Evolutionary conservation across 2,113 vertebrate species (phyloP).

Genomic region (Archocentrus centrarchus): DNA sequence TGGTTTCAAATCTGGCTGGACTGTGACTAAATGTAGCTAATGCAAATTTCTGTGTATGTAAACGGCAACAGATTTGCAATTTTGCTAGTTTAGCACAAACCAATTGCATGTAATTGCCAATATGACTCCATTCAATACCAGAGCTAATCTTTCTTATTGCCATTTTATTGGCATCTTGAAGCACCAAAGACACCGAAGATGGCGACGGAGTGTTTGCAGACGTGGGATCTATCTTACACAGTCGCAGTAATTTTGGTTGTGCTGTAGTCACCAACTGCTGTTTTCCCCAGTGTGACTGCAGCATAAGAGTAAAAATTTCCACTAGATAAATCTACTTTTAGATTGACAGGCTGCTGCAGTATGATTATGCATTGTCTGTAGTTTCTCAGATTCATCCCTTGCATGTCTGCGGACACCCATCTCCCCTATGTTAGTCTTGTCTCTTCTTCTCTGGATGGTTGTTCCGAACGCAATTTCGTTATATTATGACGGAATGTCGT

Average conservation of each 20-base stretch:
- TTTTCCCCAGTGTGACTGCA: neutral
- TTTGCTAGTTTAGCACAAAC: neutral
- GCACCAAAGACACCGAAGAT: neutral
- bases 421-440: too few relatives aligned
- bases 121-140: neutral
- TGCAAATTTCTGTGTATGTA: neutral
- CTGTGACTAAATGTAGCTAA: neutral
- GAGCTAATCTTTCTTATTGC: accelerated
- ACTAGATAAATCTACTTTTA: neutral
- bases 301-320: neutral
- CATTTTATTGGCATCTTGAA: neutral
- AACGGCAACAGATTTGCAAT: neutral
- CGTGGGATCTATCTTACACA: neutral
- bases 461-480: too few relatives aligned
- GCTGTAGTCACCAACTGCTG: neutral
- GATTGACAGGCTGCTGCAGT: neutral
- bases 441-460: too few relatives aligned
- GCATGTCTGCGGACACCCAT: neutral
- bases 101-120: neutral
- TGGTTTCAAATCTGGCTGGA: neutral
- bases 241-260: neutral
- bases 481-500: too few relatives aligned
- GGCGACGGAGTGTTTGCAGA: neutral
- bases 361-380: too few relatives aligned
- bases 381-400: neutral